Evolutionary conservation across 2,113 vertebrate species (phyloP).

Genomic region (Austrofundulus limnaeus): DNA sequence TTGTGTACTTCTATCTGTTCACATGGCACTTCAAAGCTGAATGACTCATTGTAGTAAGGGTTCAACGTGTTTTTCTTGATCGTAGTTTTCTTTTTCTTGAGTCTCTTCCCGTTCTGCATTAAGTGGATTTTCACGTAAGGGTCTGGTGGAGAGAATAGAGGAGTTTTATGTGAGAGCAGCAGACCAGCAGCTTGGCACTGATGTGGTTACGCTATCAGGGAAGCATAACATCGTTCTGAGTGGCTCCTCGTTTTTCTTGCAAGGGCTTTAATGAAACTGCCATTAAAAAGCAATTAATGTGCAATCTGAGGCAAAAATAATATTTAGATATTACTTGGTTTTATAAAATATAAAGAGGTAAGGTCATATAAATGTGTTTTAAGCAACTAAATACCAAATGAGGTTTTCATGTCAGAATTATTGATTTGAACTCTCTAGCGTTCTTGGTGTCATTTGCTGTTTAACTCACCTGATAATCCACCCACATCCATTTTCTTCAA

Average conservation of each 20-base stretch:
- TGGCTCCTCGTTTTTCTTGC: conserved; percentile 13
- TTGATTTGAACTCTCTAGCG: background rate
- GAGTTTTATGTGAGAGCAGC: conserved; percentile 27
- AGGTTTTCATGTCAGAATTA: background rate
- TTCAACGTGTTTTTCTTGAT: conserved; percentile 99
- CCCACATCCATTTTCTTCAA: conserved; percentile 96
- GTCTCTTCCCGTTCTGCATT: conserved; percentile 96
- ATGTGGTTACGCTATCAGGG: conserved; percentile 38
- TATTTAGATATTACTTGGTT: background rate
- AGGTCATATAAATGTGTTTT: no score
- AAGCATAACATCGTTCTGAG: conserved; percentile 45
- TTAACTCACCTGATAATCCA: conserved; percentile 88
- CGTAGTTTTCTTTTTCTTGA: conserved; percentile 99
- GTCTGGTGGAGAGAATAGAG: conserved; percentile 76
- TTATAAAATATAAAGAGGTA: background rate
- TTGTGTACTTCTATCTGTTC: conserved; percentile 93
- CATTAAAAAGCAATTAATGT: background rate
- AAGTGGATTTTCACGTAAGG: conserved; percentile 98
- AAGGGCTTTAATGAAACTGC: conserved; percentile 29
- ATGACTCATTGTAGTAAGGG: conserved; percentile 85
- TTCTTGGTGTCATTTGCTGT: no score
- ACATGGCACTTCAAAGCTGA: conserved; percentile 97
- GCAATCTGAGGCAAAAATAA: background rate
- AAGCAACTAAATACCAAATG: no score
- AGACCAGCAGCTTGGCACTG: conserved; percentile 32